A percentile compares a stretch with the other conserved stretches of the same genome.
Evolutionary conservation across 2,113 vertebrate genomes (phyloP).

Genomic region (Isichthys henryi): DNA sequence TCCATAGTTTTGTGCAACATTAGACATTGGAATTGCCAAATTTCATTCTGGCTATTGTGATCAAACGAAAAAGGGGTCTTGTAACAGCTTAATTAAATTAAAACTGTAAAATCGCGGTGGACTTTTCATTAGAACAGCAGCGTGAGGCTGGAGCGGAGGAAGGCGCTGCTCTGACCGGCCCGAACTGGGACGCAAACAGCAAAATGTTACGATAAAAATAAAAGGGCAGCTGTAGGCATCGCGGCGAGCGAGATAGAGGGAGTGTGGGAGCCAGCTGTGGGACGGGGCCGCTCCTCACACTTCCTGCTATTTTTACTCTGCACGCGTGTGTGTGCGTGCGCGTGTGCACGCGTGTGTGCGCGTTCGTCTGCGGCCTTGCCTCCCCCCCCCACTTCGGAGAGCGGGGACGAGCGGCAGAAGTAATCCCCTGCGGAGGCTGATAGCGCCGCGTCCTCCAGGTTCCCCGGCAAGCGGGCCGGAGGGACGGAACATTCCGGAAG

Average conservation of each 20-base stretch:
- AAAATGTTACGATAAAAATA: background rate
- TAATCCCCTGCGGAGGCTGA: background rate
- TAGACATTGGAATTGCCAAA: background rate
- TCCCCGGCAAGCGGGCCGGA: background rate
- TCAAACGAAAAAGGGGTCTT: background rate
- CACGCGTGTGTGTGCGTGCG: background rate
- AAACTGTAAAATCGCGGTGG: background rate
- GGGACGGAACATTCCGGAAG: background rate
- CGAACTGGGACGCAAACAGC: background rate
- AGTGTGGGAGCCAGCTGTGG: constrained; percentile 1
- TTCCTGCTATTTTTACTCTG: constrained; percentile 11
- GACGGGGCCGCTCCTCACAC: background rate
- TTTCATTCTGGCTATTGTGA: background rate
- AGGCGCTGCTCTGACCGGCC: background rate
- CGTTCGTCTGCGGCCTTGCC: background rate
- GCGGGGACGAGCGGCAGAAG: background rate
- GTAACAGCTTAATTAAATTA: background rate
- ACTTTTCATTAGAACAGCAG: background rate
- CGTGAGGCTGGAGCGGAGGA: background rate
- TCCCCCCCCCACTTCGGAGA: background rate
- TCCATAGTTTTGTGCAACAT: background rate
- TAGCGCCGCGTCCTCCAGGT: background rate
- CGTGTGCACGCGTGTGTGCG: background rate
- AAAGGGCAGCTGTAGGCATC: background rate
- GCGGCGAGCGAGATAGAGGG: background rate